Conservation (phyloP, 2,888 invertebrate species). For the Gandaritis pyraliata region DNA sequence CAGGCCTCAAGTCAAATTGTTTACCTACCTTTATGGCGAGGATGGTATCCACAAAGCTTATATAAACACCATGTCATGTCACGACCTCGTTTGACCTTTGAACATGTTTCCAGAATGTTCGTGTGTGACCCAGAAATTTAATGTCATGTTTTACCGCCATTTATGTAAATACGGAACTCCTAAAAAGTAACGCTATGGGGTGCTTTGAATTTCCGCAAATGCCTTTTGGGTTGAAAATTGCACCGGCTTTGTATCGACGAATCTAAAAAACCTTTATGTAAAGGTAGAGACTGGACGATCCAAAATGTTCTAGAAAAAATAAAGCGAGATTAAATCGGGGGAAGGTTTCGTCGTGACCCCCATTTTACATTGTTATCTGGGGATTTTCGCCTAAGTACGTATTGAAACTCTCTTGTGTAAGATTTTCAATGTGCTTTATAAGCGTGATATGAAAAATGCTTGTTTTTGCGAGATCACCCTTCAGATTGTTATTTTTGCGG, state of each 20-base stretch:
- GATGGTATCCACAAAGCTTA: conserved; percentile 1
- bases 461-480: conserved; percentile 36
- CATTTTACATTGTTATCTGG: conserved; percentile 41
- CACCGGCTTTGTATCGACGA: conserved; percentile 3
- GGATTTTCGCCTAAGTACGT: conserved; percentile 41
- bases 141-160: conserved; percentile 25
- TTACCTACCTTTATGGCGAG: neutral
- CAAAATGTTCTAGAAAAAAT: conserved; percentile 36
- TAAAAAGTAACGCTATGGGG: conserved; percentile 23
- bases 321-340: conserved; percentile 37
- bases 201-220: conserved; percentile 11
- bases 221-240: conserved; percentile 1
- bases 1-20: neutral
- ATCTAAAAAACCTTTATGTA: conserved; percentile 13
- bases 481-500: conserved; percentile 36
- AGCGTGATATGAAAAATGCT: conserved; percentile 39
- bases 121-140: conserved; percentile 30
- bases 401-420: conserved; percentile 36
- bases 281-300: conserved; percentile 18
- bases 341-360: conserved; percentile 33
- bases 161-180: conserved; percentile 23
- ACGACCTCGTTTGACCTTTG: conserved; percentile 23
- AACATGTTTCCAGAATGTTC: conserved; percentile 12
- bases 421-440: conserved; percentile 31
- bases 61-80: conserved; percentile 13